These are phyloP conservation scores for Luperina nickerlii DNA, from an alignment of 2,888 invertebrate species.

Conservation along the genomic window DNA sequence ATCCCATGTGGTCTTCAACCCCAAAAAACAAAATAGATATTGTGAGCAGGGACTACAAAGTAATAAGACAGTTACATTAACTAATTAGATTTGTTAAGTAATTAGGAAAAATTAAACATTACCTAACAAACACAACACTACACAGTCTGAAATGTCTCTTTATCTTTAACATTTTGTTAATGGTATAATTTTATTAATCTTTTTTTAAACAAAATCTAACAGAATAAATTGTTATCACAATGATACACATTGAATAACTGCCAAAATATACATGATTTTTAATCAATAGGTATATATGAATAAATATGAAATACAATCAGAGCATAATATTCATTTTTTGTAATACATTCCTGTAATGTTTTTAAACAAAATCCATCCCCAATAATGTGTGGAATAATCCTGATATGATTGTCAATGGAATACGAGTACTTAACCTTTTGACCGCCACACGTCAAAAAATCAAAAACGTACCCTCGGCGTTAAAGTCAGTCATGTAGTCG, in stretches of 20 bases:
- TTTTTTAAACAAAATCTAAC: background rate
- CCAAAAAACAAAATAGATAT: background rate
- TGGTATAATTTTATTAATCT: background rate
- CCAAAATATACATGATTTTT: background rate
- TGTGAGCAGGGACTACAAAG: background rate
- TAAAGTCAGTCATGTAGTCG: no score
- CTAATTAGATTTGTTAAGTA: constrained; percentile 19
- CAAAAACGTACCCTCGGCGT: no score
- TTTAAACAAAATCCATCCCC: background rate
- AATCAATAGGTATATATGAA: background rate
- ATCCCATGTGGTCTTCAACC: background rate
- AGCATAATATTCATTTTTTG: background rate
- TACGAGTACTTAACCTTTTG: background rate
- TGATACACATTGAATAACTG: background rate
- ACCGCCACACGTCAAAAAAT: no score
- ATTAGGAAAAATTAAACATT: constrained; percentile 21
- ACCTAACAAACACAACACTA: background rate
- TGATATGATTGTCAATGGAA: constrained; percentile 1
- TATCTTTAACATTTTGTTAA: background rate
- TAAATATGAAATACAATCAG: background rate
- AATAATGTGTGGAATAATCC: background rate
- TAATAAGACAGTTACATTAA: constrained; percentile 24
- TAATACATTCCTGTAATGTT: background rate
- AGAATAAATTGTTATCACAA: background rate
- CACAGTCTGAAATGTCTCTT: background rate